phyloP scores from a whole-genome alignment of 2,113 vertebrate genomes.

The Mus pahari region DNA sequence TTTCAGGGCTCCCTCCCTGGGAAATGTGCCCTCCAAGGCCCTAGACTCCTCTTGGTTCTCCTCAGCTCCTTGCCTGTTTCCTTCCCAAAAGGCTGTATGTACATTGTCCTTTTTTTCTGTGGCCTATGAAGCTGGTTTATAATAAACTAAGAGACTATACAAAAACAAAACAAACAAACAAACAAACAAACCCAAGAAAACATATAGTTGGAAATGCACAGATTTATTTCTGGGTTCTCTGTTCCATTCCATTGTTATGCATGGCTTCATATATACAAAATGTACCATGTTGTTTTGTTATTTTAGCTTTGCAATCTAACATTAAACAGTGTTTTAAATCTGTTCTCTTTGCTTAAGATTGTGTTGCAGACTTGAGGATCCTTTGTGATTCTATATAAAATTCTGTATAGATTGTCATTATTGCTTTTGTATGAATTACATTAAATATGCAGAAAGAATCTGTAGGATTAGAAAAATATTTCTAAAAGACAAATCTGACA shows the following conservation, averaged over 20 bases:
- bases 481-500: not conserved
- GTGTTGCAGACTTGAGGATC: not conserved
- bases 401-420: not conserved
- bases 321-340: not conserved
- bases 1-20: conserved; percentile 93
- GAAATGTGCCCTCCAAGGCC: conserved; percentile 96
- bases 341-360: not conserved
- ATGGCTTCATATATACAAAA: not conserved
- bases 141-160: conserved; percentile 62
- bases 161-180: too few species aligned
- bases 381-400: not conserved
- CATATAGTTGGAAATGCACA: not conserved
- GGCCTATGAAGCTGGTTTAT: conserved; percentile 73
- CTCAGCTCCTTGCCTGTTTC: conserved; percentile 71
- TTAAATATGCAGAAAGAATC: not conserved
- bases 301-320: not conserved
- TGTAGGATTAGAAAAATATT: not conserved
- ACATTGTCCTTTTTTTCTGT: conserved; percentile 76
- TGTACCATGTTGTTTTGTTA: not conserved
- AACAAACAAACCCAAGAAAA: too few species aligned
- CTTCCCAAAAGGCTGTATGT: conserved; percentile 57
- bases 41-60: conserved; percentile 81
- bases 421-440: not conserved
- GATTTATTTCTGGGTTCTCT: not conserved
- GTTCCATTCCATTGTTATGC: not conserved